These are phyloP conservation scores for Ganaspis sp. DNA, from an alignment of 1,140 invertebrate genomes.

Conservation along the genomic window DNA sequence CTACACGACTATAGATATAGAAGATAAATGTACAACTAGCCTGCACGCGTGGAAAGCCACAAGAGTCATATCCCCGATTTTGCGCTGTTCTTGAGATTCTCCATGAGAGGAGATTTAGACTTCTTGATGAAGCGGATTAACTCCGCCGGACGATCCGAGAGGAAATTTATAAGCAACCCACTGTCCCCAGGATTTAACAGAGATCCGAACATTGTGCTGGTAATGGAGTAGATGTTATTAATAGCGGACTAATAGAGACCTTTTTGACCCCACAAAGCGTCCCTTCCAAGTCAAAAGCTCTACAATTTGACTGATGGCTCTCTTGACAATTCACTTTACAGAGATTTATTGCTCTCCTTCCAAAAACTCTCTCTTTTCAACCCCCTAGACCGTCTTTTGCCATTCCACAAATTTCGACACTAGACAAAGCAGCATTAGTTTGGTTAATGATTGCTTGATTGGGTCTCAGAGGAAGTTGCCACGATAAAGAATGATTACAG, in stretches of 20 bases:
- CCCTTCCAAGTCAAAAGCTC: background rate
- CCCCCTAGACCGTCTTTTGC: too few species aligned
- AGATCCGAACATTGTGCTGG: conserved; percentile 5
- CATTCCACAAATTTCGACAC: too few species aligned
- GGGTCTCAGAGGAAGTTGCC: too few species aligned
- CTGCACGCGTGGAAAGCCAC: conserved; percentile 22
- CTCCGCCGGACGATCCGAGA: background rate
- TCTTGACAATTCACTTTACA: conserved; percentile 13
- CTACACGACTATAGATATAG: background rate
- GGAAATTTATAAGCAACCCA: conserved; percentile 21
- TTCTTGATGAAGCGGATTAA: conserved; percentile 25
- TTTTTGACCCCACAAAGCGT: conserved; percentile 11
- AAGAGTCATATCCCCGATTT: conserved; percentile 27
- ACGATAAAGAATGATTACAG: too few species aligned
- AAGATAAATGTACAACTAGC: conserved; percentile 7
- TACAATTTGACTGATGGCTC: conserved; percentile 3
- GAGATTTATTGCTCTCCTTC: background rate
- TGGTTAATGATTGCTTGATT: too few species aligned
- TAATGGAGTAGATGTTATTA: conserved; percentile 27
- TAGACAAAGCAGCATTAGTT: too few species aligned
- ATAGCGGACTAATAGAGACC: conserved; percentile 25
- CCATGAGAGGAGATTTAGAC: conserved; percentile 23
- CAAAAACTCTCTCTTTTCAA: background rate
- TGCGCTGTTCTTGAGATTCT: conserved; percentile 15
- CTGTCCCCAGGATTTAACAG: conserved; percentile 14